Percentiles rank a stretch among this genome's conserved stretches.
Conservation (phyloP, 2,797 vertebrate genomes). For the Leontocebus nigricollis region DNA sequence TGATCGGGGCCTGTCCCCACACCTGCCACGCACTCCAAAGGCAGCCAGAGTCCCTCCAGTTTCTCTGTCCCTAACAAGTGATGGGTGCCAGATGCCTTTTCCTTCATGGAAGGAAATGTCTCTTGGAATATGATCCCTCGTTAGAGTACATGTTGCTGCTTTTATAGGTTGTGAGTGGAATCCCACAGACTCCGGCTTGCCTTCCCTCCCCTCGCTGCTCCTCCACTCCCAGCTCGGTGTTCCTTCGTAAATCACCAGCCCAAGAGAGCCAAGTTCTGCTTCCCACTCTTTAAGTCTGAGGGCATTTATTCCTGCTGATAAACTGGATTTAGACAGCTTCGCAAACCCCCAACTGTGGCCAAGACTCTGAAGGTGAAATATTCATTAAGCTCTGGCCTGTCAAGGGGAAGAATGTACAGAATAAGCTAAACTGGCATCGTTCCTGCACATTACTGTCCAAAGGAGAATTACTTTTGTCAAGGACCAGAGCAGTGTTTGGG, state of each 20-base stretch:
- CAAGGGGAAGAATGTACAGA: conserved; percentile 49
- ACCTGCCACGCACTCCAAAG: conserved; percentile 7
- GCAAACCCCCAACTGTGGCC: conserved; percentile 57
- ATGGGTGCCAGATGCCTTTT: conserved; percentile 74
- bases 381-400: conserved; percentile 60
- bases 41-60: not conserved
- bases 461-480: conserved; percentile 65
- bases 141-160: conserved; percentile 72
- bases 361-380: conserved; percentile 64
- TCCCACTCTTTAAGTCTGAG: conserved; percentile 77
- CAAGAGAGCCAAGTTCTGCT: conserved; percentile 70
- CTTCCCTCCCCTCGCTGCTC: conserved; percentile 60
- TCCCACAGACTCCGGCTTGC: conserved; percentile 71
- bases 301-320: conserved; percentile 82
- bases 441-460: conserved; percentile 67
- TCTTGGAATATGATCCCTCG: conserved; percentile 51
- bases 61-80: conserved; percentile 57
- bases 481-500: conserved; percentile 50
- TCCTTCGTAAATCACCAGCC: conserved; percentile 80
- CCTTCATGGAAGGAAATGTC: conserved; percentile 60
- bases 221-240: conserved; percentile 58
- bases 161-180: conserved; percentile 77
- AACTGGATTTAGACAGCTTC: conserved; percentile 80
- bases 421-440: not conserved
- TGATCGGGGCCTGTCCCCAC: not conserved